These are phyloP conservation scores for Cantharis rufa DNA, from an alignment of 2,888 invertebrate species.

Conservation along the genomic window DNA sequence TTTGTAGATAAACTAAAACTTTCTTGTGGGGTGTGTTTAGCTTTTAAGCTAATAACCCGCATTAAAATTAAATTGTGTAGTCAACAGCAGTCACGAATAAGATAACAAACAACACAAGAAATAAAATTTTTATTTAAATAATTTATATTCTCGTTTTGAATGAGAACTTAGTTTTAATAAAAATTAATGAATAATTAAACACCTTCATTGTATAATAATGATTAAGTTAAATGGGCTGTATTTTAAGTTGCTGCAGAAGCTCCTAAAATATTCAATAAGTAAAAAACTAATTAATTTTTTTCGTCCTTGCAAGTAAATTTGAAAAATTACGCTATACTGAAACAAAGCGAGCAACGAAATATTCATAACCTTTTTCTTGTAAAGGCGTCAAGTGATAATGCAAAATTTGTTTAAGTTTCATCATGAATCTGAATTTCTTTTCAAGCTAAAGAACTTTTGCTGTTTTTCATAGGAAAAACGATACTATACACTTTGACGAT, in stretches of 20 bases:
- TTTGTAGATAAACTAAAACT: slow-evolving; percentile 14
- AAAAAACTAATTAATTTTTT: background rate
- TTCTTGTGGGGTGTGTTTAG: background rate
- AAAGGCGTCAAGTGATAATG: background rate
- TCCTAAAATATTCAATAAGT: background rate
- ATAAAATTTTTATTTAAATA: background rate
- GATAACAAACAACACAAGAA: background rate
- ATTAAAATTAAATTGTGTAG: background rate
- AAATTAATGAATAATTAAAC: background rate
- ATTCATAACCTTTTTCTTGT: background rate
- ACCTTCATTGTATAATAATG: background rate
- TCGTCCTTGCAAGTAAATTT: background rate
- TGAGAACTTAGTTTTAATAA: background rate
- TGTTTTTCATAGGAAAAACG: background rate
- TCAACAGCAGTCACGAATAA: slow-evolving; percentile 2
- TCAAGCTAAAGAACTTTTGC: background rate
- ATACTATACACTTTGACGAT: no score
- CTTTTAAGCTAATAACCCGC: slow-evolving; percentile 8
- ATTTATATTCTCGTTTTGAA: background rate
- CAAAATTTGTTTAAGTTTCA: background rate
- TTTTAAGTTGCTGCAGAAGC: background rate
- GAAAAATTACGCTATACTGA: background rate
- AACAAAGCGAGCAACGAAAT: background rate
- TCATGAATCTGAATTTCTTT: background rate
- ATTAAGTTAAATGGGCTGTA: background rate